Evolutionary conservation across 2,888 invertebrate species (phyloP).

Genomic region (Oxycera nigricornis): DNA sequence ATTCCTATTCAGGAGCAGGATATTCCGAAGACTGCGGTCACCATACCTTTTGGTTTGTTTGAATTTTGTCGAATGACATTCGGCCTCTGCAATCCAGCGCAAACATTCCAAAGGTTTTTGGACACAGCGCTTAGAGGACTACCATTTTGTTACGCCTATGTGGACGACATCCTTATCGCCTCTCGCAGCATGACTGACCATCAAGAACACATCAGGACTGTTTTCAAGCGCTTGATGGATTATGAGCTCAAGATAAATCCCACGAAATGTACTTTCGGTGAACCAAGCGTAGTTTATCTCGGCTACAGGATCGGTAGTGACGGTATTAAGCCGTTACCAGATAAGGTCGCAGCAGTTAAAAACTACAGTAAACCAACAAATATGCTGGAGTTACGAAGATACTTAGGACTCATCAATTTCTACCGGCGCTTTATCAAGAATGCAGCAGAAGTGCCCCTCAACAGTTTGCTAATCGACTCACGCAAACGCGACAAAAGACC

Average conservation of each 20-base stretch:
- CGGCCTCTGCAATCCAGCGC: neutral
- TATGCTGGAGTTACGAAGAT: constrained; percentile 12
- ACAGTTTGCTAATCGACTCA: neutral
- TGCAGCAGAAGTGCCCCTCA: neutral
- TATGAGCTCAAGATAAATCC: neutral
- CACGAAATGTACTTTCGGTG: neutral
- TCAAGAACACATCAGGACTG: constrained; percentile 46
- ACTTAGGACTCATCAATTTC: constrained; percentile 43
- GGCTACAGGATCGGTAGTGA: constrained; percentile 36
- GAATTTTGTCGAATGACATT: neutral
- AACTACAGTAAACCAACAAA: constrained; percentile 7
- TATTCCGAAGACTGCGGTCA: neutral
- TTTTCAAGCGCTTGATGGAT: constrained; percentile 47
- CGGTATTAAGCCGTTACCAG: constrained; percentile 42
- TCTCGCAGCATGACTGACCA: constrained; percentile 48
- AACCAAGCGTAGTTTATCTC: constrained; percentile 7
- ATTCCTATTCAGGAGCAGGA: neutral
- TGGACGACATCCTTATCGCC: constrained; percentile 52
- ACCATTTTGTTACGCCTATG: constrained; percentile 49
- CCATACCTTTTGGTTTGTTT: neutral
- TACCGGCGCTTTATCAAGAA: constrained; percentile 43
- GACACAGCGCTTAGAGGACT: constrained; percentile 50
- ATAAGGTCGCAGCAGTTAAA: constrained; percentile 19
- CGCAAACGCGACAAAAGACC: neutral
- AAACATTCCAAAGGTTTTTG: constrained; percentile 53